phyloP scores from a whole-genome alignment of 2,888 invertebrate genomes.

The Uloborus plumipes region DNA sequence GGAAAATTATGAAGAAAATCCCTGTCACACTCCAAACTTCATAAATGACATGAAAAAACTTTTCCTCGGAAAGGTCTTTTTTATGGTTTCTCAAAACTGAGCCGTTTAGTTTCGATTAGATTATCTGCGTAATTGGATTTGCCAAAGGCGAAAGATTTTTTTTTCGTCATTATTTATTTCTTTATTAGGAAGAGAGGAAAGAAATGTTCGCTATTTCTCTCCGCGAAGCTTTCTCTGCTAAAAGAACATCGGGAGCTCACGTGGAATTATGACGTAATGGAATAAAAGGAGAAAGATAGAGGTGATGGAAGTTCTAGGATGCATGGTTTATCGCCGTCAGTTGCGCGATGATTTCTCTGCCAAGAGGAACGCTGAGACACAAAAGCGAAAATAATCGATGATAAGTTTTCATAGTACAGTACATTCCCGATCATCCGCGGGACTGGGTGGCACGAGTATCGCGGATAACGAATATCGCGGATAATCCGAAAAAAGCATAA shows the following conservation, averaged over 20 bases:
- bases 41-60: constrained; percentile 25
- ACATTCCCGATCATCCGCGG: too few species aligned
- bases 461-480: too few species aligned
- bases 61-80: constrained; percentile 44
- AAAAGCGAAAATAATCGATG: too few species aligned
- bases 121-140: constrained; percentile 61
- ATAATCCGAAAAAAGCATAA: too few species aligned
- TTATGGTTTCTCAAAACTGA: constrained; percentile 55
- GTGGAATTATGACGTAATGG: constrained; percentile 7
- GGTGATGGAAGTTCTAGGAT: not conserved
- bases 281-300: not conserved
- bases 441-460: too few species aligned
- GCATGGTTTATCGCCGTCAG: not conserved
- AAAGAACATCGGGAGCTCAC: not conserved
- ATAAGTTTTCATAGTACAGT: too few species aligned
- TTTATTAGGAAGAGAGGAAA: constrained; percentile 1
- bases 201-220: not conserved
- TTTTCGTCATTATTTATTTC: constrained; percentile 3
- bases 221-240: not conserved
- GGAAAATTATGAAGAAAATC: constrained; percentile 19
- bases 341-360: too few species aligned
- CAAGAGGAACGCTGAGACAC: too few species aligned
- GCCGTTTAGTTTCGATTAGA: constrained; percentile 62
- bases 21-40: constrained; percentile 28
- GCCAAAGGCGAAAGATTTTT: constrained; percentile 13